A percentile compares a stretch with the other conserved stretches of the same genome.
Conservation (phyloP, 1,140 invertebrate species). For the Cydia amplana region DNA sequence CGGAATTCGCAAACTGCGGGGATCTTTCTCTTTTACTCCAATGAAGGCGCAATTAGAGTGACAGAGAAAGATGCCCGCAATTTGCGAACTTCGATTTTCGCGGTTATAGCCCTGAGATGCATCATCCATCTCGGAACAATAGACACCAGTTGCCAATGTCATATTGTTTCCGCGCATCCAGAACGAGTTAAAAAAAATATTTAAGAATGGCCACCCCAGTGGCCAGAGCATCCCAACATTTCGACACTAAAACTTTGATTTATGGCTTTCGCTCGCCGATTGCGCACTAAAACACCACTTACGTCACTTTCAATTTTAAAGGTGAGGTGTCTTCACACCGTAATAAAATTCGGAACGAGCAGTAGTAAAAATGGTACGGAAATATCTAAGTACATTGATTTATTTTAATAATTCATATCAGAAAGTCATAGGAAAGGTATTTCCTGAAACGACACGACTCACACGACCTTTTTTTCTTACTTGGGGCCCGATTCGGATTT, state of each 20-base stretch:
- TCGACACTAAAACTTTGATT: slow-evolving; percentile 79
- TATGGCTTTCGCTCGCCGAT: slow-evolving; percentile 74
- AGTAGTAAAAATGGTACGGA: slow-evolving; percentile 38
- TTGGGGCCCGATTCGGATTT: no score
- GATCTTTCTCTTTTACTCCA: no score
- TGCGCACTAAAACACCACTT: slow-evolving; percentile 77
- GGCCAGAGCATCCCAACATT: slow-evolving; percentile 76
- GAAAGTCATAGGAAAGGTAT: no score
- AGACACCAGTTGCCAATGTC: slow-evolving; percentile 63
- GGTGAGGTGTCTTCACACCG: slow-evolving; percentile 59
- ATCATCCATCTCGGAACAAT: slow-evolving; percentile 66
- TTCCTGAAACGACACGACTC: no score
- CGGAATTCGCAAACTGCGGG: no score
- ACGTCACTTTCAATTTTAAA: slow-evolving; percentile 80
- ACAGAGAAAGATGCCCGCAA: no score
- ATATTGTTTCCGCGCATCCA: slow-evolving; percentile 69
- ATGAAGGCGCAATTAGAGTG: no score
- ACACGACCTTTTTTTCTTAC: no score
- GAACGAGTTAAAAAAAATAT: slow-evolving; percentile 54
- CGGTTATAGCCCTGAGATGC: no score
- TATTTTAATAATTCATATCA: no score
- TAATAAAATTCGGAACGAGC: slow-evolving; percentile 44
- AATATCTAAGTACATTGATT: slow-evolving; percentile 6
- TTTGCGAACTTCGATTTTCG: no score
- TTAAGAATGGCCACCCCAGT: slow-evolving; percentile 69